Base-by-base conservation (phyloP, 2,888 invertebrate species). In the Platycheirus albimanus region DNA sequence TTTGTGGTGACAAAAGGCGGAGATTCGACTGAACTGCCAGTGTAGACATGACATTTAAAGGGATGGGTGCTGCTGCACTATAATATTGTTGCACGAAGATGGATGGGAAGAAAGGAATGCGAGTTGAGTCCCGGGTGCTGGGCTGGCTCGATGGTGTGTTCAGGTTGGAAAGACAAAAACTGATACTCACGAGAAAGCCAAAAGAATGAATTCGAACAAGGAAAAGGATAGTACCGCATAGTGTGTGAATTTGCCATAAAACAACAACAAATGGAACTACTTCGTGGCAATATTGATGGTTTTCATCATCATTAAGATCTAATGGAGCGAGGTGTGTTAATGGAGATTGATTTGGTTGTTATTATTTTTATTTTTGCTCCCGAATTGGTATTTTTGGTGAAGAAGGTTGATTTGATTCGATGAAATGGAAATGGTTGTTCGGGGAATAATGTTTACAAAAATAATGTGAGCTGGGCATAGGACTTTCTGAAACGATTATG, bases 291-390 rank as follows among this genome's bases (percentile, higher is more conserved):
- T 71, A 77, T 81, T 77, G 77, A 77, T 81, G 77, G 71, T 77
- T 81, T 71, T 72, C 81, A 81, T 81, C 77, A 71, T 71, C 77
- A 77, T 81, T 81, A 71, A 45, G 81, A 67, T 66, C 61, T 70
- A 66, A 67, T 66, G 52, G 66, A 61, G 66, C 58, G 71, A 77
- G 77, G 81, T 81, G 81, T 77, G 80, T 72, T 81, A 71, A 77
- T 77, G 71, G 81, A 61, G 81, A 77, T 81, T 81, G 81, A 77
- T 71, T 75, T n/a, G n/a, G n/a, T n/a, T n/a, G n/a, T n/a, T n/a
- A n/a, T 70, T 69, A 45, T 52, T 63, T 24, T 24, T 41, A 24
- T 7, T 28, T 20, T n/a, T 47, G 24, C 4, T 24, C 36, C 20
- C n/a, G 19, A 11, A 24, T 11, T 11, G 13, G 41, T n/a, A n/a